Evolutionary conservation across 2,888 invertebrate species (phyloP).

Genomic region (Colletes collaris): DNA sequence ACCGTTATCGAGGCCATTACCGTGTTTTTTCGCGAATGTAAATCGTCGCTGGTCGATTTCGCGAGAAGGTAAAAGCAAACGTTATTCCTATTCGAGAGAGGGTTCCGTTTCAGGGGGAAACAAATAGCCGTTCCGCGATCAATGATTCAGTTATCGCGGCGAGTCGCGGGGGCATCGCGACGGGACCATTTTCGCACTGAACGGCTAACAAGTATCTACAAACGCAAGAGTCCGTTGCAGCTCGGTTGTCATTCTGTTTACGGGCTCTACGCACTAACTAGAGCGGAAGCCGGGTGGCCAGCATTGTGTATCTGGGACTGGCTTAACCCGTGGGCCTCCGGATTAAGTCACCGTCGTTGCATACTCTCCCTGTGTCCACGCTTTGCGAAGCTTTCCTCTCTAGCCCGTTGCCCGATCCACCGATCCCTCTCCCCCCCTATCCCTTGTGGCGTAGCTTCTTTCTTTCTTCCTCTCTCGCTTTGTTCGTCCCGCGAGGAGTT

Average conservation of each 20-base stretch:
- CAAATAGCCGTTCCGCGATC: conserved; percentile 2
- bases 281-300: conserved; percentile 77
- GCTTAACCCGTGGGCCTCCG: conserved; percentile 61
- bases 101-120: not conserved
- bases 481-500: conserved; percentile 4
- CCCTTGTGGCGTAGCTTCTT: conserved; percentile 10
- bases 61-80: too few relatives aligned
- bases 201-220: conserved; percentile 46
- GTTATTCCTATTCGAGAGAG: not conserved
- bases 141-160: not conserved
- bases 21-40: not conserved
- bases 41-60: conserved; percentile 7
- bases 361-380: conserved; percentile 39
- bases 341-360: conserved; percentile 70
- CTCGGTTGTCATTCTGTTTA: conserved; percentile 72
- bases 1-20: too few relatives aligned
- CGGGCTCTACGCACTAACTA: conserved; percentile 74
- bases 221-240: conserved; percentile 37
- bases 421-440: conserved; percentile 13
- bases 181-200: conserved; percentile 22
- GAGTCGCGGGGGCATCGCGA: not conserved
- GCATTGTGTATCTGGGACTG: conserved; percentile 71
- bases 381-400: conserved; percentile 42
- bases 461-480: conserved; percentile 19
- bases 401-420: conserved; percentile 23